Conservation (phyloP, 2,888 invertebrate genomes). For the Pristionchus arcanus region DNA sequence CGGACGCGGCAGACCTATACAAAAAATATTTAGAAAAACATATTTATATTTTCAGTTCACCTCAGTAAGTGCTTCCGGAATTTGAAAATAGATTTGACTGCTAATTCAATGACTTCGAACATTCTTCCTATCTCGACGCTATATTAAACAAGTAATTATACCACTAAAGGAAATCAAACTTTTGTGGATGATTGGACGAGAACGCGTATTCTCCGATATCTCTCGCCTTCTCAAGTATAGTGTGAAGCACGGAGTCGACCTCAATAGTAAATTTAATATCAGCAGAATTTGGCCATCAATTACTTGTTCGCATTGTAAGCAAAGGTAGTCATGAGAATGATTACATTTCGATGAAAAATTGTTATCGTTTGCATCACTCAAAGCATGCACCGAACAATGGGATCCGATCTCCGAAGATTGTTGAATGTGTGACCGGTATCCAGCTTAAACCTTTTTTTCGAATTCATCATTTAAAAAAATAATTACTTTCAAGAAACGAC, state of each 20-base stretch:
- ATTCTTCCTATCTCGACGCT: background rate
- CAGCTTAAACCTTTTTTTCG: background rate
- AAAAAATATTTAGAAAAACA: too few relatives aligned
- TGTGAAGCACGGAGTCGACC: background rate
- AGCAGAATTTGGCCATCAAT: background rate
- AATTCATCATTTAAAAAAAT: background rate
- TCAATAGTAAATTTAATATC: background rate
- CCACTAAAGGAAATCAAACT: background rate
- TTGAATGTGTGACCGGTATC: background rate
- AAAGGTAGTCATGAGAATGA: background rate
- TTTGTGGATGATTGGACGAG: background rate
- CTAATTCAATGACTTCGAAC: background rate
- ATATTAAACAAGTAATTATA: background rate
- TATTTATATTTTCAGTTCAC: too few relatives aligned
- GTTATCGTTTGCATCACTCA: background rate
- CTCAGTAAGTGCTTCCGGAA: background rate
- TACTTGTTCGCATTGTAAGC: background rate
- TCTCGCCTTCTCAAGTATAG: background rate
- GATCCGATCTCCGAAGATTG: background rate
- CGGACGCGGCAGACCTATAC: background rate
- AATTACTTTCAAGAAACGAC: background rate
- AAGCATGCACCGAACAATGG: background rate
- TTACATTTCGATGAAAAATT: background rate
- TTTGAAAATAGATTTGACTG: background rate
- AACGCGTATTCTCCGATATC: background rate